These are phyloP conservation scores for Calypte anna DNA, from an alignment of 2,113 vertebrate species.

Conservation along the genomic window DNA sequence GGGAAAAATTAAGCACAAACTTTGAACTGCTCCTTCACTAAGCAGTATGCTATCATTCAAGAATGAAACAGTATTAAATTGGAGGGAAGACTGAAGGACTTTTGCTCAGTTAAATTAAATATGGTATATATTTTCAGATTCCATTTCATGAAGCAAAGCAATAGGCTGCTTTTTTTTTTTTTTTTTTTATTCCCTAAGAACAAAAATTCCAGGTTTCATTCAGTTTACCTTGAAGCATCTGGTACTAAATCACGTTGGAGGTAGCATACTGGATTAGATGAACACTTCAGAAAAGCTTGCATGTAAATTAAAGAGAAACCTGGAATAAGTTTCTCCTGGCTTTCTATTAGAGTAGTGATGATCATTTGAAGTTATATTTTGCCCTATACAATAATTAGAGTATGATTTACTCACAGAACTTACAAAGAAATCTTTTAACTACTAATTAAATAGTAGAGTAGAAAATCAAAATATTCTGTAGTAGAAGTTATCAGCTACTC, in stretches of 20 bases:
- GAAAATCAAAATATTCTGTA: neutral
- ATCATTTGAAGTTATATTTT: neutral
- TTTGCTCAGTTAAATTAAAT: neutral
- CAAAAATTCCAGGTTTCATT: neutral
- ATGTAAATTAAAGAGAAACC: neutral
- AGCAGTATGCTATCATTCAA: neutral
- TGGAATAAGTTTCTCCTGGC: neutral
- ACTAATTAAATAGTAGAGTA: neutral
- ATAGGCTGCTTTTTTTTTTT: too few relatives aligned
- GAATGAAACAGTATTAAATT: neutral
- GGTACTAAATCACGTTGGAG: accelerated
- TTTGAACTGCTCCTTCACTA: neutral
- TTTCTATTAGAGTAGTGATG: neutral
- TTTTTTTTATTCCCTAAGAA: neutral
- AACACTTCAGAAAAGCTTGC: neutral
- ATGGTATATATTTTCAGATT: too few relatives aligned
- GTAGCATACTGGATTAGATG: neutral
- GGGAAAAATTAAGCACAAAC: neutral
- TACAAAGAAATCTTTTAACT: neutral
- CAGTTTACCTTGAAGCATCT: neutral
- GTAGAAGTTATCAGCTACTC: neutral
- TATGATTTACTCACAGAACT: neutral
- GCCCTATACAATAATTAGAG: neutral
- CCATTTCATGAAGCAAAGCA: neutral
- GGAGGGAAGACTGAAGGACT: neutral